Evolutionary conservation across 2,113 vertebrate species (phyloP).

Genomic region (Genyomyrus donnyi): DNA sequence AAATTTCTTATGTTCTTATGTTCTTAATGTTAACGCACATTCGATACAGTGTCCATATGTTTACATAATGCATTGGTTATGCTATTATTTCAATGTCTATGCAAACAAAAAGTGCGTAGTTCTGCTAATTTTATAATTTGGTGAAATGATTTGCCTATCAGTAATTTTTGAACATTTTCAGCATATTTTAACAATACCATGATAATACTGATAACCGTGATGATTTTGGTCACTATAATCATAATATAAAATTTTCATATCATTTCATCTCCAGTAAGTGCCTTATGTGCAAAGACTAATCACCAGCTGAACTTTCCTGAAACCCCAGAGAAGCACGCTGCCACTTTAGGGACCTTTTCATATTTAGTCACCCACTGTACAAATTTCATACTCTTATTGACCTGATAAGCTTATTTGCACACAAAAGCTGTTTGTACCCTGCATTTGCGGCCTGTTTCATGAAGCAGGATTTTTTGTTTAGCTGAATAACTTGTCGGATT

Average conservation of each 20-base stretch:
- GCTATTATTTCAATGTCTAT: background rate
- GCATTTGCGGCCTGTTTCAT: background rate
- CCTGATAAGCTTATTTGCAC: background rate
- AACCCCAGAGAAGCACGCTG: background rate
- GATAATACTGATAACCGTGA: background rate
- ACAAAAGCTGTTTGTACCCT: background rate
- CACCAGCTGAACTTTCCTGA: background rate
- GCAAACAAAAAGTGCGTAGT: background rate
- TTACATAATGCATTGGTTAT: background rate
- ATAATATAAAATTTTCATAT: background rate
- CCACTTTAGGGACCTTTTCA: background rate
- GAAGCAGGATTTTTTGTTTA: background rate
- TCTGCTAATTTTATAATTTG: too few species aligned
- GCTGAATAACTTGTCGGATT: background rate
- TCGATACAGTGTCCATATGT: background rate
- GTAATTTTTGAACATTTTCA: background rate
- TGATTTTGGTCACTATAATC: background rate
- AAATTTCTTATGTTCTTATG: too few species aligned
- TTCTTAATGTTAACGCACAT: background rate
- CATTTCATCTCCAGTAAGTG: background rate
- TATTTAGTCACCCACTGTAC: background rate
- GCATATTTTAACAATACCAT: background rate
- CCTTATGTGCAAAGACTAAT: background rate
- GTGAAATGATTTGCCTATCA: background rate
- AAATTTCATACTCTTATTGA: background rate